Percentiles rank a stretch among this genome's conserved stretches.
These are phyloP conservation scores for Bombus soroeensis DNA, from an alignment of 1,140 invertebrate genomes.

Conservation along the genomic window DNA sequence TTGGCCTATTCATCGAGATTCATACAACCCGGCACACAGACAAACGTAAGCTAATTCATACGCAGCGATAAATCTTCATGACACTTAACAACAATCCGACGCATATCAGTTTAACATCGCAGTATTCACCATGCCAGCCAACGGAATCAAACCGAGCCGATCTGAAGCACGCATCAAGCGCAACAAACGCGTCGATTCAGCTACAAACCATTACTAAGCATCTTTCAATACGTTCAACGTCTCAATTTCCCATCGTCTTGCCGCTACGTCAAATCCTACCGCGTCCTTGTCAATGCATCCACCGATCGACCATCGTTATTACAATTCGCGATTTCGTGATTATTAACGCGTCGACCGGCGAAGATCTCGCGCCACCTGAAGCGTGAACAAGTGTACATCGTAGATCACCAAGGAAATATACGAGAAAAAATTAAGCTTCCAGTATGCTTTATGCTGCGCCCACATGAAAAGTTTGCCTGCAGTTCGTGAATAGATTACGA, in stretches of 20 bases:
- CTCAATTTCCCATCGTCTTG: constrained; percentile 9
- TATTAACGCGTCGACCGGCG: neutral
- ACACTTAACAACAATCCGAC: constrained; percentile 26
- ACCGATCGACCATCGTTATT: neutral
- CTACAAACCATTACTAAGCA: constrained; percentile 4
- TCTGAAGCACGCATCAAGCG: neutral
- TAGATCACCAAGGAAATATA: neutral
- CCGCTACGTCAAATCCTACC: neutral
- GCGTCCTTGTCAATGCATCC: neutral
- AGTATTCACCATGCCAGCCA: neutral
- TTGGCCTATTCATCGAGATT: constrained; percentile 16
- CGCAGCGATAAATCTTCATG: constrained; percentile 23
- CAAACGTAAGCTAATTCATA: constrained; percentile 19
- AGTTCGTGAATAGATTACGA: neutral
- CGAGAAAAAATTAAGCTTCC: neutral
- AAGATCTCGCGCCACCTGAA: neutral
- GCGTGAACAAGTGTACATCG: too few relatives aligned
- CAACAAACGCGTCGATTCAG: neutral
- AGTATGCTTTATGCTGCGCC: neutral
- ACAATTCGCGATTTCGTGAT: neutral
- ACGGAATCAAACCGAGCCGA: constrained; percentile 18
- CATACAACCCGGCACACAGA: neutral
- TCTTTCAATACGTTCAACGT: constrained; percentile 3
- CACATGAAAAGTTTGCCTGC: too few relatives aligned
- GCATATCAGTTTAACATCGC: constrained; percentile 12